Percentiles rank a stretch among this genome's conserved stretches.
Evolutionary conservation across 2,888 invertebrate genomes (phyloP).

Genomic region (Drosophila vallismaia): DNA sequence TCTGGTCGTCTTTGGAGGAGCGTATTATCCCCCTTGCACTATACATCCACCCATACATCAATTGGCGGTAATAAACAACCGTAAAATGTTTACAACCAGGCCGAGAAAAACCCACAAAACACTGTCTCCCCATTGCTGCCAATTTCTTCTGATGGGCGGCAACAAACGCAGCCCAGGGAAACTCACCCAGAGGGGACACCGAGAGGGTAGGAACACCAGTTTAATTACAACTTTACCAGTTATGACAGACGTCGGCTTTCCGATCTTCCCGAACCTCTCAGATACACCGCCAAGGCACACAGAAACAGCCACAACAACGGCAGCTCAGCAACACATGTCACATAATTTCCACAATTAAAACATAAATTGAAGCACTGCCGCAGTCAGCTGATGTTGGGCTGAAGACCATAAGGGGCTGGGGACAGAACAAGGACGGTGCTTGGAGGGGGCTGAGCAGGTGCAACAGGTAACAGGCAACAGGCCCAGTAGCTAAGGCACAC

Average conservation of each 20-base stretch:
- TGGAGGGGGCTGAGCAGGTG: conserved; percentile 58
- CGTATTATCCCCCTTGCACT: conserved; percentile 7
- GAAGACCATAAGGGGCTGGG: neutral
- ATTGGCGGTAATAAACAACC: conserved; percentile 67
- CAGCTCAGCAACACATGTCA: conserved; percentile 59
- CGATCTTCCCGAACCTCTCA: conserved; percentile 30
- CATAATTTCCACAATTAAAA: conserved; percentile 78
- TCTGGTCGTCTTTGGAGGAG: conserved; percentile 9
- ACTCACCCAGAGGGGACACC: conserved; percentile 1
- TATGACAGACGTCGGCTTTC: conserved; percentile 66
- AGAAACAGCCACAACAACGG: conserved; percentile 22
- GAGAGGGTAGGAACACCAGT: conserved; percentile 48
- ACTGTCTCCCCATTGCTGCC: conserved; percentile 46
- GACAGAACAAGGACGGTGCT: conserved; percentile 19
- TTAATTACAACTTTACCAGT: conserved; percentile 75
- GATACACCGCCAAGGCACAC: conserved; percentile 33
- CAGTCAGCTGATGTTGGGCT: conserved; percentile 27
- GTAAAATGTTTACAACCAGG: conserved; percentile 69
- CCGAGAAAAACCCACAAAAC: conserved; percentile 70
- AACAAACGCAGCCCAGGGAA: conserved; percentile 43
- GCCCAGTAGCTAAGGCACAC: conserved; percentile 59
- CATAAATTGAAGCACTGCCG: conserved; percentile 69
- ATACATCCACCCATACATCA: conserved; percentile 62
- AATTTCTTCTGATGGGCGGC: conserved; percentile 54
- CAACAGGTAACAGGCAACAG: conserved; percentile 40